A percentile compares a stretch with the other conserved stretches of the same genome.
Evolutionary conservation across 2,113 vertebrate genomes (phyloP).

Genomic region (Chaenocephalus aceratus): DNA sequence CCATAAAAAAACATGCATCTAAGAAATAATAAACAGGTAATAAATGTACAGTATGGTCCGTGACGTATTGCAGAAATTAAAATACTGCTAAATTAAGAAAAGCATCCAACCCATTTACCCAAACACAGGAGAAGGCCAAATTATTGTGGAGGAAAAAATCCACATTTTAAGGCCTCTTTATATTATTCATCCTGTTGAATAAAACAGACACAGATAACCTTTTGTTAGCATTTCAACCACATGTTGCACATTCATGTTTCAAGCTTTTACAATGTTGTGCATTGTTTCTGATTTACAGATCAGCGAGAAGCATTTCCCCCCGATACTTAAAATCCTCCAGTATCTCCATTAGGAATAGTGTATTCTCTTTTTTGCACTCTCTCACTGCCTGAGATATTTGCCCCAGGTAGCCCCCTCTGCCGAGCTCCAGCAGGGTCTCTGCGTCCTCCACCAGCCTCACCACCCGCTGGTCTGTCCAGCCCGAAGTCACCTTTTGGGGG

Average conservation of each 20-base stretch:
- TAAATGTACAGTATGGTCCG: no score
- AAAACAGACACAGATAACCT: background rate
- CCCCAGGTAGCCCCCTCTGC: slow-evolving; percentile 76
- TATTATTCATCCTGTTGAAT: background rate
- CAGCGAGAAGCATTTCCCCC: slow-evolving; percentile 30
- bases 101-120: background rate
- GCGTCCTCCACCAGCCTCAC: slow-evolving; percentile 84
- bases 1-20: no score
- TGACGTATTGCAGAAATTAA: background rate
- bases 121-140: background rate
- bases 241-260: slow-evolving; percentile 5
- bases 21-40: no score
- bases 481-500: slow-evolving; percentile 63
- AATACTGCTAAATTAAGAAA: background rate
- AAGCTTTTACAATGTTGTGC: background rate
- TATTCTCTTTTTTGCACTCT: slow-evolving; percentile 82
- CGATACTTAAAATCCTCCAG: slow-evolving; percentile 80
- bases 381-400: slow-evolving; percentile 78
- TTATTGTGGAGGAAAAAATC: background rate
- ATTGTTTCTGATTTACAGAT: slow-evolving; percentile 21
- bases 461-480: slow-evolving; percentile 84
- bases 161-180: background rate
- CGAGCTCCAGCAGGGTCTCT: slow-evolving; percentile 86
- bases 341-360: slow-evolving; percentile 83
- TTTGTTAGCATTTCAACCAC: slow-evolving; percentile 4